These are phyloP conservation scores for Helicoverpa assulta DNA, from an alignment of 2,888 invertebrate species.

Conservation along the genomic window DNA sequence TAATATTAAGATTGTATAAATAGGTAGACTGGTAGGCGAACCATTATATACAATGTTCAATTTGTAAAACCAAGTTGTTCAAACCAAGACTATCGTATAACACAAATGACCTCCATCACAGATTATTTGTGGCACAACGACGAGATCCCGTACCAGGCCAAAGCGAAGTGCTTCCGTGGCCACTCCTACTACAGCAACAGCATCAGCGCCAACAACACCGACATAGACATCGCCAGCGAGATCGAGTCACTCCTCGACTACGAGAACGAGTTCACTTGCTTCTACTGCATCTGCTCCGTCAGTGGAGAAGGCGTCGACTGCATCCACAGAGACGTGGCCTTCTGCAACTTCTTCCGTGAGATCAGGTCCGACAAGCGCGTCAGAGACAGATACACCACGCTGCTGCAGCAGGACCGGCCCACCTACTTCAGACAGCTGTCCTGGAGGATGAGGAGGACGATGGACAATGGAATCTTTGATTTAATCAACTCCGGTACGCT, in stretches of 20 bases:
- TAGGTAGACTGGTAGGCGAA: not conserved
- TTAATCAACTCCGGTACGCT: constrained; percentile 77
- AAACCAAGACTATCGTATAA: not conserved
- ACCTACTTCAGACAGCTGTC: constrained; percentile 79
- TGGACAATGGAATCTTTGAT: constrained; percentile 79
- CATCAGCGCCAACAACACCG: constrained; percentile 72
- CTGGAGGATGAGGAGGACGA: constrained; percentile 79
- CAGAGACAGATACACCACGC: constrained; percentile 69
- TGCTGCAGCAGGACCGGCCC: constrained; percentile 78
- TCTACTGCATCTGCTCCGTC: constrained; percentile 78
- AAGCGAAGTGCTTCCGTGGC: constrained; percentile 76
- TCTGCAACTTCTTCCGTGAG: constrained; percentile 77
- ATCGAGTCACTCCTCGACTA: constrained; percentile 76
- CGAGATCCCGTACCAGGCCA: constrained; percentile 80
- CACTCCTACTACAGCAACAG: constrained; percentile 82
- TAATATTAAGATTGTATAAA: not conserved
- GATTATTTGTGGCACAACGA: constrained; percentile 86
- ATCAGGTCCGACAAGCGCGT: constrained; percentile 61
- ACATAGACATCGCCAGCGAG: constrained; percentile 71
- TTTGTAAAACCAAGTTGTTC: not conserved
- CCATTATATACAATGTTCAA: too few relatives aligned
- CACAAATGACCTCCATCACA: constrained; percentile 57
- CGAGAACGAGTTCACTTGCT: constrained; percentile 66
- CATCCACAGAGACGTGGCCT: constrained; percentile 72
- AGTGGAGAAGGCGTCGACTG: constrained; percentile 70